A percentile compares a stretch with the other conserved stretches of the same genome.
phyloP scores from a whole-genome alignment of 1,140 invertebrate species.

The Steinernema khuongi region DNA sequence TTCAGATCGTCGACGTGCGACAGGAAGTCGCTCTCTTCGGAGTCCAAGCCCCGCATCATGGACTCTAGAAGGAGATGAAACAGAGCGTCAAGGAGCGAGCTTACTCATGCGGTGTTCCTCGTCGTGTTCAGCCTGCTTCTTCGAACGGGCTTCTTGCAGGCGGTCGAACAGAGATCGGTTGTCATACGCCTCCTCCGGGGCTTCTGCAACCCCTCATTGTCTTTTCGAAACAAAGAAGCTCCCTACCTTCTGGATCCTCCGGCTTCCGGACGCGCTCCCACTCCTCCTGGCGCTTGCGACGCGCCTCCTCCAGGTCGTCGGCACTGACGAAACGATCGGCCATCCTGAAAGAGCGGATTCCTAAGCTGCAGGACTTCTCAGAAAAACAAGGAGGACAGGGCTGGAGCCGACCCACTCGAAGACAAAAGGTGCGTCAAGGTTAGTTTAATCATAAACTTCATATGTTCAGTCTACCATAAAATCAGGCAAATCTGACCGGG shows the following conservation, averaged over 20 bases:
- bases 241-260: conserved; percentile 76
- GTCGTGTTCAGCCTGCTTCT: conserved; percentile 83
- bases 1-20: conserved; percentile 73
- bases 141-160: conserved; percentile 80
- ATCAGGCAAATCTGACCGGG: too few species aligned
- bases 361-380: too few species aligned
- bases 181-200: conserved; percentile 68
- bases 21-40: conserved; percentile 87
- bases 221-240: conserved; percentile 22
- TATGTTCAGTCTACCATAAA: too few species aligned
- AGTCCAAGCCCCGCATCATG: conserved; percentile 85
- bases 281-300: conserved; percentile 76
- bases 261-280: conserved; percentile 84
- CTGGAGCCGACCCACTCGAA: too few species aligned
- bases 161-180: conserved; percentile 76
- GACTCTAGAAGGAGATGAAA: conserved; percentile 66
- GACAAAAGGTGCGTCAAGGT: too few species aligned
- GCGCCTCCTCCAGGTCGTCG: conserved; percentile 73
- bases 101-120: conserved; percentile 83
- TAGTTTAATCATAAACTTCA: too few species aligned
- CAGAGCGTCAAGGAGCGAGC: neutral
- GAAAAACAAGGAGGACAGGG: too few species aligned
- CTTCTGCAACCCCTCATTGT: conserved; percentile 64
- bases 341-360: too few species aligned
- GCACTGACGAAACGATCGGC: conserved; percentile 71